These are phyloP conservation scores for Gallinago undulata DNA, from an alignment of 2,113 vertebrate genomes.

Conservation along the genomic window DNA sequence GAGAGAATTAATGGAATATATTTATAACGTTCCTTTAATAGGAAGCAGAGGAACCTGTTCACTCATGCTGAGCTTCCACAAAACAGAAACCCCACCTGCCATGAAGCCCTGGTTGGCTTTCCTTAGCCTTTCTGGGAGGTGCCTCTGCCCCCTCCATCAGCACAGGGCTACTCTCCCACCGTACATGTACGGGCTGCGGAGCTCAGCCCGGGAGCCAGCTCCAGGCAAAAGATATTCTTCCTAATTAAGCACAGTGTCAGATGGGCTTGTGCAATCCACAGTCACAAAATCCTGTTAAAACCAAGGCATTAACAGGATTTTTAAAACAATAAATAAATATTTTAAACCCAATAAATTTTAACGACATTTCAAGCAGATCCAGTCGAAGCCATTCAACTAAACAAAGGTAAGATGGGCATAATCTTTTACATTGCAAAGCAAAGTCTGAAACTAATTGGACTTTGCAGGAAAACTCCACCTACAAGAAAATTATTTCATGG, in stretches of 20 bases:
- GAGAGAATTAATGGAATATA: background rate
- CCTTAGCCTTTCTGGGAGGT: background rate
- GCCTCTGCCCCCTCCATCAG: background rate
- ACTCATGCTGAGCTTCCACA: background rate
- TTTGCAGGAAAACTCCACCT: background rate
- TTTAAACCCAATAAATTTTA: background rate
- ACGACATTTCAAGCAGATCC: background rate
- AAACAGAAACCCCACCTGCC: background rate
- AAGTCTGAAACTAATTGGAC: background rate
- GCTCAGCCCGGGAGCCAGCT: background rate
- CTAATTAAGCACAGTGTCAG: background rate
- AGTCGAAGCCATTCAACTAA: background rate
- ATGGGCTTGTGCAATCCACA: background rate
- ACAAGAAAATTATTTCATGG: background rate
- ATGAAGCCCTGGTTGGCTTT: background rate
- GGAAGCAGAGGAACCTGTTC: background rate
- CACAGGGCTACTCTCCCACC: background rate
- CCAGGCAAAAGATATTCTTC: background rate
- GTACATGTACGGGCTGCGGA: accelerated
- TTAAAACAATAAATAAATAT: background rate
- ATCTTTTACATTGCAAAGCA: background rate
- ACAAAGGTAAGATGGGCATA: background rate
- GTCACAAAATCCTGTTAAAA: background rate
- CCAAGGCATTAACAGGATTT: conserved; percentile 6
- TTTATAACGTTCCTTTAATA: background rate